These are phyloP conservation scores for Sarotherodon lohbergeri DNA, from an alignment of 2,113 vertebrate species.

Conservation along the genomic window DNA sequence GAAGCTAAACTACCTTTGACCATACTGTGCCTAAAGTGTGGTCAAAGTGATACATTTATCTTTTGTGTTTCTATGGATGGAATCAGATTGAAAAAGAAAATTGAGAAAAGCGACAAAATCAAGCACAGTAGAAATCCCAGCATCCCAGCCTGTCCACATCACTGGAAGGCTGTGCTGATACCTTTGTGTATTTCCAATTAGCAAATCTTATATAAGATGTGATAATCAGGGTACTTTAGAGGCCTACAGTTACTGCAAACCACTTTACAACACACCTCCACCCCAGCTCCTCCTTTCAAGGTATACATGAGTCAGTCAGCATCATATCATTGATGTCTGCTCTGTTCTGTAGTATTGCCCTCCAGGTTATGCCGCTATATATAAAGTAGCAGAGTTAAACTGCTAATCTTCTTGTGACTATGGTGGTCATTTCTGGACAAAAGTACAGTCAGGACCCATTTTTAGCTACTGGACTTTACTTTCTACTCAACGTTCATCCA, in stretches of 20 bases:
- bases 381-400: not conserved
- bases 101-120: not conserved
- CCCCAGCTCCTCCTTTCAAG: not conserved
- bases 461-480: not conserved
- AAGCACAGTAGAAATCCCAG: not conserved
- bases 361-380: not conserved
- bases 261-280: not conserved
- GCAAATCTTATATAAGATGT: not conserved
- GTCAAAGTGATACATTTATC: not conserved
- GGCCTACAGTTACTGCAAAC: not conserved
- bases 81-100: not conserved
- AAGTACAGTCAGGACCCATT: not conserved
- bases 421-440: not conserved
- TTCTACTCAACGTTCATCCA: not conserved
- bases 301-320: not conserved
- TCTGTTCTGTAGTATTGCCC: not conserved
- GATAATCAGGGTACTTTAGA: not conserved
- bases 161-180: not conserved
- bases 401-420: not conserved
- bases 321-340: not conserved
- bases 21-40: not conserved
- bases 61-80: not conserved
- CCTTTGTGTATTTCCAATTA: not conserved
- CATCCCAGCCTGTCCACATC: not conserved
- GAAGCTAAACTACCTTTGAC: not conserved